Percentiles rank a stretch among this genome's conserved stretches.
phyloP scores from a whole-genome alignment of 2,113 vertebrate species.

The Leptobrachium ailaonicum region DNA sequence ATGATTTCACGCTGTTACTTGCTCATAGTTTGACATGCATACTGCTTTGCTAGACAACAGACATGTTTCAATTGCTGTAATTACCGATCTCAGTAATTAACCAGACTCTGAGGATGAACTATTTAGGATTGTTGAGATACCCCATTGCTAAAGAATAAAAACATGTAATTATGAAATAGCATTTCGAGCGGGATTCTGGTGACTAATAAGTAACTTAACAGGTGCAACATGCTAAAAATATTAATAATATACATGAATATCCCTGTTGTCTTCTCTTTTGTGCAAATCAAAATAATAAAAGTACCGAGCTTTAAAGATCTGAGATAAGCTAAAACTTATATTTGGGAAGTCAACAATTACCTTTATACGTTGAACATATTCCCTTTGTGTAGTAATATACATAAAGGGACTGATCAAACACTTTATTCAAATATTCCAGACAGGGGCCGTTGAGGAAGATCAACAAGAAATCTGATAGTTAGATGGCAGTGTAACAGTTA shows the following conservation, averaged over 20 bases:
- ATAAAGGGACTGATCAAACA: too few relatives aligned
- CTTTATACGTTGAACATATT: too few relatives aligned
- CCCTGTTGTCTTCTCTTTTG: background rate
- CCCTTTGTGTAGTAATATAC: too few relatives aligned
- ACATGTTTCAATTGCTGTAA: conserved; percentile 47
- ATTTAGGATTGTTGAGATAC: conserved; percentile 38
- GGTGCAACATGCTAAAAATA: conserved; percentile 25
- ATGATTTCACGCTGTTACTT: conserved; percentile 30
- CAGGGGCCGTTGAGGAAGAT: too few relatives aligned
- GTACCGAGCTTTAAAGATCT: too few relatives aligned
- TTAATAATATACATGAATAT: conserved; percentile 1
- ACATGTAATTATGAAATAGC: conserved; percentile 46
- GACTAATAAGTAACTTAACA: conserved; percentile 38
- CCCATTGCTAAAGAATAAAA: conserved; percentile 39
- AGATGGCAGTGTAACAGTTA: too few relatives aligned
- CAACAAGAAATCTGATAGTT: too few relatives aligned
- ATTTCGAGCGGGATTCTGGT: conserved; percentile 27
- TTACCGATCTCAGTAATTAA: conserved; percentile 43
- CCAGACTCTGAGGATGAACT: conserved; percentile 36
- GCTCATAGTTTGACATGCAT: conserved; percentile 32
- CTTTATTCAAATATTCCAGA: too few relatives aligned
- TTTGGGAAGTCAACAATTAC: too few relatives aligned
- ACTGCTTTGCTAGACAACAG: conserved; percentile 41
- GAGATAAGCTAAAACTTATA: too few relatives aligned
- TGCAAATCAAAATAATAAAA: too few relatives aligned